Evolutionary conservation across 2,888 invertebrate genomes (phyloP).

Genomic region (Mylabris sibirica): DNA sequence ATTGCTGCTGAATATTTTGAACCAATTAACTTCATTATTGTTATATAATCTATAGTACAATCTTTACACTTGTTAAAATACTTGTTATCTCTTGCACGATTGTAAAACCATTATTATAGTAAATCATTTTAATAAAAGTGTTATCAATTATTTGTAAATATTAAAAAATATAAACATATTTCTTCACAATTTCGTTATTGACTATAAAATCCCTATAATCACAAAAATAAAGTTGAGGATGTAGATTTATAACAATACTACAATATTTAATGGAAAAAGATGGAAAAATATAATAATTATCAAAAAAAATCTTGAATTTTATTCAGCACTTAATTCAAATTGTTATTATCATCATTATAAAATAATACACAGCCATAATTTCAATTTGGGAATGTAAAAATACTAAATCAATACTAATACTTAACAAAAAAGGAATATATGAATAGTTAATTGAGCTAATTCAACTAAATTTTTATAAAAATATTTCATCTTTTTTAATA

Average conservation of each 20-base stretch:
- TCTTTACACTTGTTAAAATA: conserved; percentile 9
- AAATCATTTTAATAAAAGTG: conserved; percentile 5
- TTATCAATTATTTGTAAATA: conserved; percentile 29
- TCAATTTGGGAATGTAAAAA: conserved; percentile 26
- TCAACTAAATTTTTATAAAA: conserved; percentile 1
- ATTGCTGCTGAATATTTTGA: neutral
- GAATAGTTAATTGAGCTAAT: neutral
- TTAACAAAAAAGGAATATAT: neutral
- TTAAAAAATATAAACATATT: conserved; percentile 32
- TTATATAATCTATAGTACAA: conserved; percentile 7
- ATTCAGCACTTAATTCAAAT: conserved; percentile 12
- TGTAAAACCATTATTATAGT: conserved; percentile 4
- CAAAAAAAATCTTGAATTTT: conserved; percentile 10
- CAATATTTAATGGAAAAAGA: too few relatives aligned
- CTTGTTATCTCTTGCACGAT: conserved; percentile 3
- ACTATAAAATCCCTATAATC: neutral
- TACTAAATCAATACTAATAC: neutral
- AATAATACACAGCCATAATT: conserved; percentile 30
- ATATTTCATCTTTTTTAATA: neutral
- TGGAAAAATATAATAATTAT: too few relatives aligned
- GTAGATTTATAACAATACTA: too few relatives aligned
- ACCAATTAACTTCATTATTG: neutral
- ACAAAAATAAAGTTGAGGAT: conserved; percentile 21
- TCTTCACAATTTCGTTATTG: conserved; percentile 33
- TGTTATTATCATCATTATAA: conserved; percentile 10